Percentiles rank a stretch among this genome's conserved stretches.
These are phyloP conservation scores for Platichthys stellatus DNA, from an alignment of 2,113 vertebrate genomes.

Conservation along the genomic window DNA sequence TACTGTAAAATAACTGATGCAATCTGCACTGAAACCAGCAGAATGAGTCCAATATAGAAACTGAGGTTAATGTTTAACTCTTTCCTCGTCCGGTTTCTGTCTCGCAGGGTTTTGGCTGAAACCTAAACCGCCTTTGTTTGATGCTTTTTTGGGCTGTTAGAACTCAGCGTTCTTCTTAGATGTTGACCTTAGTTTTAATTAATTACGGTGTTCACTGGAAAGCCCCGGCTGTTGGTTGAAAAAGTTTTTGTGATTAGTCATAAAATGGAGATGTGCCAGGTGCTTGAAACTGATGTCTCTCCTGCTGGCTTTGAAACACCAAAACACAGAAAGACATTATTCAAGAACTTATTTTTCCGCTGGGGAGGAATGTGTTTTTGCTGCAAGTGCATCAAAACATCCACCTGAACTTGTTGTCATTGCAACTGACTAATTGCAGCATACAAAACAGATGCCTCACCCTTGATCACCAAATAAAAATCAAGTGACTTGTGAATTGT, in stretches of 20 bases:
- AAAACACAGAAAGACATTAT: constrained; percentile 42
- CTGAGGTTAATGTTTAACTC: constrained; percentile 47
- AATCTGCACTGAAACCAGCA: constrained; percentile 8
- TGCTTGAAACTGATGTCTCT: constrained; percentile 27
- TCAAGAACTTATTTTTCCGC: constrained; percentile 47
- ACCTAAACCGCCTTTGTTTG: constrained; percentile 38
- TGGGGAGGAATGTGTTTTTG: constrained; percentile 62
- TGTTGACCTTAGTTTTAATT: constrained; percentile 13
- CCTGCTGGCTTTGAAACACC: constrained; percentile 10
- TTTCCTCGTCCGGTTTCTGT: constrained; percentile 24
- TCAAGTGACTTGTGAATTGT: not conserved
- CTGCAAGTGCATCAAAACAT: constrained; percentile 36
- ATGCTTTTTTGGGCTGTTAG: not conserved
- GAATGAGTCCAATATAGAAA: not conserved
- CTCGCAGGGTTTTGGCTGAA: constrained; percentile 16
- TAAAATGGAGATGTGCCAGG: constrained; percentile 45
- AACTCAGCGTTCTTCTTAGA: constrained; percentile 1
- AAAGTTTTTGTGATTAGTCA: constrained; percentile 46
- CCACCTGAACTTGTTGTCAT: constrained; percentile 20
- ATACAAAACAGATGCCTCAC: not conserved
- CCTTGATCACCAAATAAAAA: constrained; percentile 12
- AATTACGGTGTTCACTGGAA: not conserved
- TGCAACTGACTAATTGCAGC: constrained; percentile 10
- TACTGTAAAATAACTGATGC: not conserved
- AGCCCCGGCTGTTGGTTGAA: constrained; percentile 17